Percentiles rank a stretch among this genome's conserved stretches.
phyloP scores from a whole-genome alignment of 2,113 vertebrate genomes.

The Psephotus haematonotus region DNA sequence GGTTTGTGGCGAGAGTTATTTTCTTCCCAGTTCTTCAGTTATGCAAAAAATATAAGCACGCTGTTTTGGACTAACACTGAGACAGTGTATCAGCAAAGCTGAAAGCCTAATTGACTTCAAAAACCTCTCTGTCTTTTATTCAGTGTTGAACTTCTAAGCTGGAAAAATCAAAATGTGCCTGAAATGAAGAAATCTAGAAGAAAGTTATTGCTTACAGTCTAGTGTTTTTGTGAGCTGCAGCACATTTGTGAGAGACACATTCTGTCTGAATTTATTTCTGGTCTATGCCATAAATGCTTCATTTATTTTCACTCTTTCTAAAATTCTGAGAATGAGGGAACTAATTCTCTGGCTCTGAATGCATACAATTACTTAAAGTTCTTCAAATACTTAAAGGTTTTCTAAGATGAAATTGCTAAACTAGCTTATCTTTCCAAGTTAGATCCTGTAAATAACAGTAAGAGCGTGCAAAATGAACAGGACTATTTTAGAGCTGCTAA shows the following conservation, averaged over 20 bases:
- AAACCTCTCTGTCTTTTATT: background rate
- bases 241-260: background rate
- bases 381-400: background rate
- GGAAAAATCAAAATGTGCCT: background rate
- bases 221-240: background rate
- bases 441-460: background rate
- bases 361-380: background rate
- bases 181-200: background rate
- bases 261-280: background rate
- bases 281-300: background rate
- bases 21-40: background rate
- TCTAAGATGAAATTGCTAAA: background rate
- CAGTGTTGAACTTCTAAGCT: background rate
- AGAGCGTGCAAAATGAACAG: background rate
- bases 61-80: background rate
- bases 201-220: background rate
- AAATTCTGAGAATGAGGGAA: background rate
- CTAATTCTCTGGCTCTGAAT: background rate
- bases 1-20: background rate
- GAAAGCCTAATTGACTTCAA: background rate
- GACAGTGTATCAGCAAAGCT: background rate
- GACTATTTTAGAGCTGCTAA: constrained; percentile 36
- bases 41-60: background rate
- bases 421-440: background rate
- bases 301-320: background rate